Evolutionary conservation across 2,113 vertebrate genomes (phyloP), one percentile per base, ranked within the genome.

Genomic region (Thamnophis sirtalis): DNA sequence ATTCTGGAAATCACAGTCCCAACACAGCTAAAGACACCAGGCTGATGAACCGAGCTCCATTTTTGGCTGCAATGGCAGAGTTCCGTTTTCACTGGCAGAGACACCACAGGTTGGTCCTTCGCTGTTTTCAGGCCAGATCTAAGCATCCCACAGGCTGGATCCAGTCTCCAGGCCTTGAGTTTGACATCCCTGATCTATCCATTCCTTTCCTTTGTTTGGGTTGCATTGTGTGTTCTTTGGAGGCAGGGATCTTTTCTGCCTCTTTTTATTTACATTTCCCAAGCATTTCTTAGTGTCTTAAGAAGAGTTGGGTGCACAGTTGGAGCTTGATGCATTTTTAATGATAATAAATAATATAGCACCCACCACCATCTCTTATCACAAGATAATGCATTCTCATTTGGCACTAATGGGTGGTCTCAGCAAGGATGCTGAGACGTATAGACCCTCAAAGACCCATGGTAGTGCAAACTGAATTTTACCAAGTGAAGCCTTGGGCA

Each of bases 281-380:
- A 58, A 28, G 5, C 3, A 63, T 49, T 86, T 60, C 56, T 73
- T 68, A 68, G 54, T 88, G 87, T 38, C 63, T 88, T 80, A 60
- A 10, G 24, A 92, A 54, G 33, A 87, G 51, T 88, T 87, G 88
- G 91, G 26, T 87, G n/a, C 63, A 48, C 56, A 86, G 51, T 10
- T 88, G 91, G 63, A 88, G 24, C 86, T 49, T 88, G 28, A 92
- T 92, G 38, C 33, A 92, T 88, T 92, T 88, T 92, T 92, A 92
- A 88, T 80, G 86, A 55, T 80, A 88, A 88, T 88, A 92, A 92
- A 92, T 88, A 92, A 84, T 92, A 92, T 49, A 92, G 60, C 91
- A 88, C 48, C 50, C 60, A 80, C 51, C 22, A 84, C 86, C 51
- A 88, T 84, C 88, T 88, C 91, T 87, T 55, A 92, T 88, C 86